Evolutionary conservation across 2,113 vertebrate genomes (phyloP).

Genomic region (Colius striatus): DNA sequence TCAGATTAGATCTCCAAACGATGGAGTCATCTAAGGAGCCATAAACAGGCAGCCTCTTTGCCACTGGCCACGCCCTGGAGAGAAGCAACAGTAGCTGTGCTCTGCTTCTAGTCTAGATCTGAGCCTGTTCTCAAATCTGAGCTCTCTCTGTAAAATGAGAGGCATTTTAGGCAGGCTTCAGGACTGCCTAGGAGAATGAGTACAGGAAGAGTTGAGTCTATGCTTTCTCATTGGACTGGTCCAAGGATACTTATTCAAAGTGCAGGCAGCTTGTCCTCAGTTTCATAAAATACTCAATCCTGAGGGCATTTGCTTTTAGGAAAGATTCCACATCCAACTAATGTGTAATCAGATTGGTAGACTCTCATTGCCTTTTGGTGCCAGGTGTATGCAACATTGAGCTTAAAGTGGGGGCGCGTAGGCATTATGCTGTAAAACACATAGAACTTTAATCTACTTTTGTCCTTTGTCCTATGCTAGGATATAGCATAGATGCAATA

Average conservation of each 20-base stretch:
- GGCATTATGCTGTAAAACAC: not conserved
- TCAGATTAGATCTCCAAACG: not conserved
- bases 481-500: not conserved
- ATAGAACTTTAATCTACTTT: not conserved
- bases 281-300: not conserved
- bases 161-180: not conserved
- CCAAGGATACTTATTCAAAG: not conserved
- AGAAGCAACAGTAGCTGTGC: not conserved
- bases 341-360: too few relatives aligned
- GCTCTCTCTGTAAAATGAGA: not conserved
- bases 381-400: not conserved
- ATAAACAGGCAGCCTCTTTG: not conserved
- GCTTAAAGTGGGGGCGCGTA: not conserved
- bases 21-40: not conserved
- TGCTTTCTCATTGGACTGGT: not conserved
- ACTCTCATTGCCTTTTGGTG: not conserved
- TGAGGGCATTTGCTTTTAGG: not conserved
- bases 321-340: not conserved
- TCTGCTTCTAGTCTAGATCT: not conserved
- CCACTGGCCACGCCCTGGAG: not conserved
- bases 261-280: not conserved
- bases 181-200: not conserved
- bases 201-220: accelerated
- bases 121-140: not conserved
- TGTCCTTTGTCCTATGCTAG: not conserved